Conservation (phyloP, 2,113 vertebrate species). For the Zosterops lateralis region DNA sequence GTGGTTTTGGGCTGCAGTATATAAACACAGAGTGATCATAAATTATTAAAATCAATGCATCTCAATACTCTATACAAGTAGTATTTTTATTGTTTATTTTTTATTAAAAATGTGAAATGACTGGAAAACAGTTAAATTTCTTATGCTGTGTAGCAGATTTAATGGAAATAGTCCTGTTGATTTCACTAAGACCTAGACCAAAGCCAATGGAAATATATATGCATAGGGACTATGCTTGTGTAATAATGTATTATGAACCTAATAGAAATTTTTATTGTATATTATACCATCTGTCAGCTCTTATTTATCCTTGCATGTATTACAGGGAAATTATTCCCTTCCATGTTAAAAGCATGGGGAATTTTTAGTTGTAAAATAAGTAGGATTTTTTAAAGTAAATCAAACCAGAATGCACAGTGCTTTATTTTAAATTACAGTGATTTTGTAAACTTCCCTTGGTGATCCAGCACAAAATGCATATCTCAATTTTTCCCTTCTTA, state of each 20-base stretch:
- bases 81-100: not conserved
- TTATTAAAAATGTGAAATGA: not conserved
- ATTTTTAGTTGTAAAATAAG: conserved; percentile 4
- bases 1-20: not conserved
- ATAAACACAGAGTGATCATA: not conserved
- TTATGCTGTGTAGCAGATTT: not conserved
- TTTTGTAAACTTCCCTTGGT: not conserved
- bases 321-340: conserved; percentile 1
- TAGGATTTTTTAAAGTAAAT: not conserved
- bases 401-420: not conserved
- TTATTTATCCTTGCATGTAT: conserved; percentile 9
- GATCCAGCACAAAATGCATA: not conserved
- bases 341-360: not conserved
- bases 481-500: not conserved
- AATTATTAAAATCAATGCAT: conserved; percentile 6
- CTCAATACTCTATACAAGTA: not conserved
- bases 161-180: not conserved
- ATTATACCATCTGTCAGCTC: conserved; percentile 13
- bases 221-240: not conserved
- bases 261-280: conserved; percentile 24
- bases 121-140: not conserved
- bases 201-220: not conserved
- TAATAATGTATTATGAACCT: not conserved
- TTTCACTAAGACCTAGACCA: not conserved
- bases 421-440: conserved; percentile 16